Evolutionary conservation across 2,113 vertebrate genomes (phyloP).

Genomic region (Microtus richardsoni): DNA sequence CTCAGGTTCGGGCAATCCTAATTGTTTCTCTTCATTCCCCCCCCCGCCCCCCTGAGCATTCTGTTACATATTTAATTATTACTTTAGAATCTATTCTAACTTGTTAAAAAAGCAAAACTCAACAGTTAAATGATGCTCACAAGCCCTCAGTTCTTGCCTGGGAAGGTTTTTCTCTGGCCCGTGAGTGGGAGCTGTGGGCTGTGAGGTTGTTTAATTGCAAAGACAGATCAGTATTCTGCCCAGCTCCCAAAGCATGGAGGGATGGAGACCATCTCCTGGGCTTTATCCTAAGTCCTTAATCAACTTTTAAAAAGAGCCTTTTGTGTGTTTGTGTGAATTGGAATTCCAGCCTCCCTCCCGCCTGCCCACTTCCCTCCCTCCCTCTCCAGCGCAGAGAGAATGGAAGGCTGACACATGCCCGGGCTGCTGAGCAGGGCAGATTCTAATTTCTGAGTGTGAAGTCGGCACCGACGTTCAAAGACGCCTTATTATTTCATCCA

Average conservation of each 20-base stretch:
- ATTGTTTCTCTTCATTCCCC: not conserved
- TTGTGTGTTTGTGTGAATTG: slow-evolving; percentile 42
- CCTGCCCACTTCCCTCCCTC: too few species aligned
- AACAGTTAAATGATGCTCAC: not conserved
- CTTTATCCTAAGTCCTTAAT: slow-evolving; percentile 44
- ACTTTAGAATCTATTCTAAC: not conserved
- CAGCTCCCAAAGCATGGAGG: rapidly evolving
- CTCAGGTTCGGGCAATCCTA: not conserved
- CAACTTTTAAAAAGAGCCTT: not conserved
- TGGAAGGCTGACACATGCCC: not conserved
- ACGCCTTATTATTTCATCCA: slow-evolving; percentile 74
- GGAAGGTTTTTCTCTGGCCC: not conserved
- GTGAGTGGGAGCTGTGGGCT: rapidly evolving
- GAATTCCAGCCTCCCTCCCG: not conserved
- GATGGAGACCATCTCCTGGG: not conserved
- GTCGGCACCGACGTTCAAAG: slow-evolving; percentile 74
- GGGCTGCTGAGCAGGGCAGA: not conserved
- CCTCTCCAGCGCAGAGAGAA: not conserved
- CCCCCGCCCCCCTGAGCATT: rapidly evolving
- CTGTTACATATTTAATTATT: not conserved
- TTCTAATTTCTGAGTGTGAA: slow-evolving; percentile 61
- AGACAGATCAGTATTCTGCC: not conserved
- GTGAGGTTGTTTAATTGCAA: not conserved
- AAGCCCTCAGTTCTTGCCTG: rapidly evolving
- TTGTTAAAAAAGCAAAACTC: not conserved